These are phyloP conservation scores for Kobus ellipsiprymnus DNA, from an alignment of 2,113 vertebrate genomes.

Conservation along the genomic window DNA sequence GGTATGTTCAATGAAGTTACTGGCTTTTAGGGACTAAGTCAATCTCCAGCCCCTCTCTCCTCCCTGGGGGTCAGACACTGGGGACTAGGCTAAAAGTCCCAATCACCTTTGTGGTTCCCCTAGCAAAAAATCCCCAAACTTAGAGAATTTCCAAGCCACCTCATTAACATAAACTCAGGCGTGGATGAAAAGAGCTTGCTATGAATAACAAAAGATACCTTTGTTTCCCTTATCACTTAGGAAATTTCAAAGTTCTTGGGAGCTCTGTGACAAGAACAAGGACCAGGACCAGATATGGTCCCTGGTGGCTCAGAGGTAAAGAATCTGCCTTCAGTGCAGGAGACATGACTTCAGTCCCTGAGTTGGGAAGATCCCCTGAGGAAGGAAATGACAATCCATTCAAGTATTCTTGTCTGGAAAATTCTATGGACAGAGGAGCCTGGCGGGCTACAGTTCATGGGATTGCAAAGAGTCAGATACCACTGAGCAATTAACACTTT, in stretches of 20 bases:
- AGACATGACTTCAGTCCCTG: background rate
- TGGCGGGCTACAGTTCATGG: background rate
- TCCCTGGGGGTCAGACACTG: background rate
- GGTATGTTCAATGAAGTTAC: background rate
- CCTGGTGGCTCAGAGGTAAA: background rate
- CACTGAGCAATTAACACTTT: background rate
- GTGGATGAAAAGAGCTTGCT: background rate
- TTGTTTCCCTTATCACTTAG: background rate
- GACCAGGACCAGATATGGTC: background rate
- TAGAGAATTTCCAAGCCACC: background rate
- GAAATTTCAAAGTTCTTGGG: background rate
- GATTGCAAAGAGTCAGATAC: background rate
- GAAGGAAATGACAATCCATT: background rate
- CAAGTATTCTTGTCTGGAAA: background rate
- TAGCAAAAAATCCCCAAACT: background rate
- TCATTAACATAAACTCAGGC: background rate
- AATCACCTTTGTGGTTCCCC: background rate
- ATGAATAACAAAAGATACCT: background rate
- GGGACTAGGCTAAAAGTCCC: background rate
- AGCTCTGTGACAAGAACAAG: background rate
- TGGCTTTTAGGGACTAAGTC: background rate
- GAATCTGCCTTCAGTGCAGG: background rate
- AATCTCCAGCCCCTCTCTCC: background rate
- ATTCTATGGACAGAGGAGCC: background rate
- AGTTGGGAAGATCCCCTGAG: background rate